Conservation (phyloP, 2,113 vertebrate genomes). For the Tragelaphus buxtoni region DNA sequence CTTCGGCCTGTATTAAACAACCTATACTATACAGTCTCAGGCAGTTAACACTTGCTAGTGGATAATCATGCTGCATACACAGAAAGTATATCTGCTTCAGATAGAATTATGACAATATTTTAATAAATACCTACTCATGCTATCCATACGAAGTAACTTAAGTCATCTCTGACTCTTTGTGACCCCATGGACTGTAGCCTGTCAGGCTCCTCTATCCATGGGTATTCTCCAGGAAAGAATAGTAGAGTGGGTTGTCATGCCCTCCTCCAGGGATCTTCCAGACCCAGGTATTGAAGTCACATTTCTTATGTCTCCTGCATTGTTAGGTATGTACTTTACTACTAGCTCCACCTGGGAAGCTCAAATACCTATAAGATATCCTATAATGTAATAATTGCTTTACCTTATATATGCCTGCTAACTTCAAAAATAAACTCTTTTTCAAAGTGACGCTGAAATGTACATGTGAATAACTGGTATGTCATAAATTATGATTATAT, state of each 20-base stretch:
- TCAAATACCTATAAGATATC: not conserved
- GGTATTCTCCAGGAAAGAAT: not conserved
- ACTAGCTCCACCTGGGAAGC: not conserved
- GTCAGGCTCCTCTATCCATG: not conserved
- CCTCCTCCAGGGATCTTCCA: not conserved
- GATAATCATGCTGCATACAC: not conserved
- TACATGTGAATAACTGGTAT: not conserved
- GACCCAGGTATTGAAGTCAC: not conserved
- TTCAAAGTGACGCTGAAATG: not conserved
- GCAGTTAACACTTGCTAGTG: not conserved
- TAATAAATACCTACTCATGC: not conserved
- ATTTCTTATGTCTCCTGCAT: not conserved
- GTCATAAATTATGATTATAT: not conserved
- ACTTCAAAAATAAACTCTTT: not conserved
- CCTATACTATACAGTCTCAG: not conserved
- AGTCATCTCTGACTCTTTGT: accelerated
- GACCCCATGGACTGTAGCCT: not conserved
- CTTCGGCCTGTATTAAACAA: not conserved
- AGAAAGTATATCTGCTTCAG: not conserved
- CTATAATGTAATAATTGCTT: not conserved
- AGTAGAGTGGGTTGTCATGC: not conserved
- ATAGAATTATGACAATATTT: not conserved
- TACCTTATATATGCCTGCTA: not conserved
- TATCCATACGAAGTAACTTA: not conserved
- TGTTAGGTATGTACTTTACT: not conserved